Conservation (phyloP, 2,797 vertebrate genomes). For the Melopsittacus undulatus region DNA sequence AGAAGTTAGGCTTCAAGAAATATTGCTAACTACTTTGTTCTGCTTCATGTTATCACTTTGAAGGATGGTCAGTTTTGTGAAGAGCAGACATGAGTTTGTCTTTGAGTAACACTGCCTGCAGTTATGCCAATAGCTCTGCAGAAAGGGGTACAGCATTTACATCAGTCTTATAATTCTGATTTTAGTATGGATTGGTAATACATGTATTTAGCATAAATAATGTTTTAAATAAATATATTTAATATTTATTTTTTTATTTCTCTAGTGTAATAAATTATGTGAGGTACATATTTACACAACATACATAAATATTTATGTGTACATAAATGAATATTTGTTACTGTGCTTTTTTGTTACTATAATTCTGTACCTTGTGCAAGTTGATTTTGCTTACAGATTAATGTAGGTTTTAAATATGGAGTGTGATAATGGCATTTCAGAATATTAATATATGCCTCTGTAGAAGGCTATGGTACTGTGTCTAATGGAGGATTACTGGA, state of each 20-base stretch:
- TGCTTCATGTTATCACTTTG: slow-evolving; percentile 58
- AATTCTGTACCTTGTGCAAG: neutral
- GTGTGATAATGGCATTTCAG: neutral
- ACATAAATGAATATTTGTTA: neutral
- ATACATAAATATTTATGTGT: neutral
- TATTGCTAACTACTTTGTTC: slow-evolving; percentile 60
- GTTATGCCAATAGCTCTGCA: slow-evolving; percentile 90
- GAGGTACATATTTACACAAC: neutral
- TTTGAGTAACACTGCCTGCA: slow-evolving; percentile 89
- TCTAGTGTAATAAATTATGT: neutral
- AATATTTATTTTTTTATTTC: neutral
- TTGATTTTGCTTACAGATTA: neutral
- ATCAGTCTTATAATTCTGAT: neutral
- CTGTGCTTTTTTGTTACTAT: neutral
- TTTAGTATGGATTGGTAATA: neutral
- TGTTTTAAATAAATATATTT: neutral
- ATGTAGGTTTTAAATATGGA: neutral
- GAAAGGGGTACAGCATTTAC: slow-evolving; percentile 77
- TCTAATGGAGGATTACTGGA: neutral
- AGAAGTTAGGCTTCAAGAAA: slow-evolving; percentile 54
- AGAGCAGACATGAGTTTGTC: slow-evolving; percentile 87
- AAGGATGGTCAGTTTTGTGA: slow-evolving; percentile 45
- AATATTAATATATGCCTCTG: neutral
- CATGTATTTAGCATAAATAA: neutral
- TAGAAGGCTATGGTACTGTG: neutral